phyloP scores from a whole-genome alignment of 1,140 invertebrate genomes.

The Drosophila sp. region DNA sequence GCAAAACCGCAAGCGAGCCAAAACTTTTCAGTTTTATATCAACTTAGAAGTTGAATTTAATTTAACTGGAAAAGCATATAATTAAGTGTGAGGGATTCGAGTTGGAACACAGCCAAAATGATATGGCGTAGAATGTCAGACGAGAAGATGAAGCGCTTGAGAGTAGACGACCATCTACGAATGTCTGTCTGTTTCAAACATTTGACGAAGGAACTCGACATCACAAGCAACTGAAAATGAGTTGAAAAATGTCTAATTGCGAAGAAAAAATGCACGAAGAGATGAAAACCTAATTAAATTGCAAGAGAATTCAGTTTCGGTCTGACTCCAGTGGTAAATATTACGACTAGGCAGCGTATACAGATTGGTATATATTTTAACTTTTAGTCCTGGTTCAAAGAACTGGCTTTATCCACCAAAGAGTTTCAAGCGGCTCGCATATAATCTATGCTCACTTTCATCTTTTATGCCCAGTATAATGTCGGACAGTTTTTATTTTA shows the following conservation, averaged over 20 bases:
- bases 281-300: background rate
- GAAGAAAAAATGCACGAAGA: conserved; percentile 44
- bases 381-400: too few relatives aligned
- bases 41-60: conserved; percentile 76
- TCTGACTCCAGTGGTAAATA: background rate
- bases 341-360: conserved; percentile 7
- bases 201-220: background rate
- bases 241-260: conserved; percentile 66
- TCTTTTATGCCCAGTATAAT: conserved; percentile 51
- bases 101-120: conserved; percentile 1
- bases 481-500: conserved; percentile 53
- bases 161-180: conserved; percentile 38
- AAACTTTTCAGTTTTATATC: conserved; percentile 46
- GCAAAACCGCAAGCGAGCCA: conserved; percentile 70
- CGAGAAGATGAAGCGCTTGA: conserved; percentile 66
- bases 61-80: conserved; percentile 81
- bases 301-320: background rate
- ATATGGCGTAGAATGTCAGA: background rate
- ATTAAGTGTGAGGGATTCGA: conserved; percentile 68
- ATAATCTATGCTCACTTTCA: conserved; percentile 79
- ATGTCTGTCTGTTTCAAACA: background rate
- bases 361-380: too few relatives aligned
- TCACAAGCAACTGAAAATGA: conserved; percentile 36
- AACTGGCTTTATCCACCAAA: too few relatives aligned
- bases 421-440: conserved; percentile 36